Conservation (phyloP, 2,888 invertebrate genomes). For the Drosophila stalkeri region DNA sequence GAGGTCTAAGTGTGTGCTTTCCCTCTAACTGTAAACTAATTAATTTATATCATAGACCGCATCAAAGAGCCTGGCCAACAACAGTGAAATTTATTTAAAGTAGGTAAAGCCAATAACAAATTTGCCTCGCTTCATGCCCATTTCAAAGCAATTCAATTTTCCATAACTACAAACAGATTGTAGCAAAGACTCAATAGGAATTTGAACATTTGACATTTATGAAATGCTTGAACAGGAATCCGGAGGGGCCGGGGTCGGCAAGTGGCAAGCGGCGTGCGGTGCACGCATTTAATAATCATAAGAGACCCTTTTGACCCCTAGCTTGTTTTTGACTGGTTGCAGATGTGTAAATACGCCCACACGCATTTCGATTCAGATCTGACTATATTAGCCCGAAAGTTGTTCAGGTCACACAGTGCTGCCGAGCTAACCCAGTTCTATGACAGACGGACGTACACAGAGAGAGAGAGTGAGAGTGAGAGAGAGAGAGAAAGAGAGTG, state of each 20-base stretch:
- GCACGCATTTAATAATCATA: slow-evolving; percentile 3
- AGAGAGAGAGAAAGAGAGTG: neutral
- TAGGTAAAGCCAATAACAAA: neutral
- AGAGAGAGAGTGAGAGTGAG: neutral
- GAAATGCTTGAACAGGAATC: too few species aligned
- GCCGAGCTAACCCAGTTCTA: slow-evolving; percentile 54
- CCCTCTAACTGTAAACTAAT: neutral
- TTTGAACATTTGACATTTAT: slow-evolving; percentile 2
- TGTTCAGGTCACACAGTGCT: slow-evolving; percentile 5
- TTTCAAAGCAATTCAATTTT: slow-evolving; percentile 2
- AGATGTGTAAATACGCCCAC: slow-evolving; percentile 44
- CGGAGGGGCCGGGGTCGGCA: neutral
- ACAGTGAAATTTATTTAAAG: neutral
- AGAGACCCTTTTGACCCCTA: slow-evolving; percentile 12
- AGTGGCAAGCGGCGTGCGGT: slow-evolving; percentile 32
- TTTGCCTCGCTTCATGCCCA: neutral
- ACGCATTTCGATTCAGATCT: slow-evolving; percentile 45
- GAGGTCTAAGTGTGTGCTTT: neutral
- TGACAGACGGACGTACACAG: neutral
- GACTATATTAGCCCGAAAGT: neutral
- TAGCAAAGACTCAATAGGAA: neutral
- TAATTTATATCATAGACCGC: slow-evolving; percentile 3
- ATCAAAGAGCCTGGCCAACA: neutral
- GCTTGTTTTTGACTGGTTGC: slow-evolving; percentile 55
- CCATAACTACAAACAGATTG: neutral